phyloP scores from a whole-genome alignment of 2,113 vertebrate genomes.

The Sylvietta virens region DNA sequence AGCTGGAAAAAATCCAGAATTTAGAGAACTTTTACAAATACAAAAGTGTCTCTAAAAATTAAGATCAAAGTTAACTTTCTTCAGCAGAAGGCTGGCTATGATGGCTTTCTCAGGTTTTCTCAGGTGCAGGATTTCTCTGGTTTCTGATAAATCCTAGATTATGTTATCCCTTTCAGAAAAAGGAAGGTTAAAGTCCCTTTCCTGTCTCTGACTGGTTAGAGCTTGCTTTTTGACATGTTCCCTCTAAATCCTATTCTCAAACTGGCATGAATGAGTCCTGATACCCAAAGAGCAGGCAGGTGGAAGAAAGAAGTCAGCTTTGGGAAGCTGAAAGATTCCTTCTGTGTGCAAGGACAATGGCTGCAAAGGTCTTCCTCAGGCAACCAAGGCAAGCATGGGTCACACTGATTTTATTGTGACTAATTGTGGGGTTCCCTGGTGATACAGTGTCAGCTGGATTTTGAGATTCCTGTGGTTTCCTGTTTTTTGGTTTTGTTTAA shows the following conservation, averaged over 20 bases:
- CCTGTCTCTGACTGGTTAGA: neutral
- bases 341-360: neutral
- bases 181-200: neutral
- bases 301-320: neutral
- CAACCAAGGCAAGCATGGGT: neutral
- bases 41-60: neutral
- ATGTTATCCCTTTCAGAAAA: neutral
- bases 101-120: too few species aligned
- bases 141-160: neutral
- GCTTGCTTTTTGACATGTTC: neutral
- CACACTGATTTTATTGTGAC: neutral
- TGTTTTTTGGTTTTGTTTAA: neutral
- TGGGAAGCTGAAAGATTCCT: neutral
- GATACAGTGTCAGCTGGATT: neutral
- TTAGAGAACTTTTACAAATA: neutral
- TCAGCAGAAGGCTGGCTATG: neutral
- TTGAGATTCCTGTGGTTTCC: neutral
- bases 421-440: neutral
- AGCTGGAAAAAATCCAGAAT: neutral
- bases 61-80: neutral
- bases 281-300: neutral
- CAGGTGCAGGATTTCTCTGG: neutral
- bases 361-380: neutral
- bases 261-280: neutral
- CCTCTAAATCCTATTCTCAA: neutral